Evolutionary conservation across 2,797 vertebrate genomes (phyloP), one percentile per base, ranked within the genome.

Genomic region (Scolopax rusticola): DNA sequence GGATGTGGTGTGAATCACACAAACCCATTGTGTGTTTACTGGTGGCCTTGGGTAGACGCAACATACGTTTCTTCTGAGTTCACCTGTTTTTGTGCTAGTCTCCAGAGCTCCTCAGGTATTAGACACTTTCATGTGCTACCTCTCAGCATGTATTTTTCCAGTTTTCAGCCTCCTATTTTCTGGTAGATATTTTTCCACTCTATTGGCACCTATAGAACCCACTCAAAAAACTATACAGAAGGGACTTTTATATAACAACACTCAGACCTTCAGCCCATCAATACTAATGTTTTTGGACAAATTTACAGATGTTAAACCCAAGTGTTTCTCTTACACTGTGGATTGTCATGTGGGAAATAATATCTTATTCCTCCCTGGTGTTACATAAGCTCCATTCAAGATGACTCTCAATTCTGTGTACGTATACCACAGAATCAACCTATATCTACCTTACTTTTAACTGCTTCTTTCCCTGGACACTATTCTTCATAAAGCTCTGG

Each of bases 221-320:
- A 25, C 51, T 56, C 3, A 0, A n/a, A 9, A 71, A 69, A 60
- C 3, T 68, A 41, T 13, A 32, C 6, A 40, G 24, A 86, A 75
- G 20, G 8, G 30, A 68, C 41, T 68, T 41, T 30, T 36, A 36
- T 36, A n/a, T 63, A 15, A 15, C 12, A 5, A 47, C 14, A 16
- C 3, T 0, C 11, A 70, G 56, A 38, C 12, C 18, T 2, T 0
- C 13, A 70, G 51, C 17, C 25, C 20, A 59, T 5, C 0, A 15
- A 18, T 53, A n/a, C 5, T 59, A 48, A 36, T 9, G 3, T 45
- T 87, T 87, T 70, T 38, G 13, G 25, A 50, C 11, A 87, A 56
- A 11, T 24, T 84, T 71, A 33, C 28, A 45, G 6, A 48, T 41
- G 32, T 70, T 70, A 84, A 78, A 74, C 12, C 5, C 21, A 48